Base-by-base conservation (phyloP, 2,113 vertebrate species). In the Syngnathoides biaculeatus region DNA sequence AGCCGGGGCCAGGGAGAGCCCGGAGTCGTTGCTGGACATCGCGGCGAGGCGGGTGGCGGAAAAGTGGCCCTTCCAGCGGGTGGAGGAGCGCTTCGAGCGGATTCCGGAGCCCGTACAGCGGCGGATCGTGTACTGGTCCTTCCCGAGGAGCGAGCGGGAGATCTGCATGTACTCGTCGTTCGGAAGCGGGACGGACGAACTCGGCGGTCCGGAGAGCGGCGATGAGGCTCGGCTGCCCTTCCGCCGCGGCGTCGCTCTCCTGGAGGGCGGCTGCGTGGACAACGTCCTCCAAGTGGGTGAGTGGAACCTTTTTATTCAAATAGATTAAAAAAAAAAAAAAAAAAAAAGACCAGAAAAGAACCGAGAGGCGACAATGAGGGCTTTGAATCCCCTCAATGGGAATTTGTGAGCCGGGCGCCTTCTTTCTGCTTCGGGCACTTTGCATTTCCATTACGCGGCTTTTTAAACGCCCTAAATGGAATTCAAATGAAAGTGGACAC, bases 81-180 rank as follows among this genome's bases (percentile, higher is more conserved):
- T 98, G 85, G 96, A 98, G 84, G 96, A 98, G 85, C 93, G 96
- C 59, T 98, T 98, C 88, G 95, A 98, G 88, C 91, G 96, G 91
- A 98, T 98, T 74, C 96, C 96, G 65, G 96, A 98, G 84, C 96
- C 96, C 61, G 96, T 98, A 77, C 96, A 98, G 89, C 91, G 96
- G 79, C 93, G 95, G 90, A 98, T 98, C 88, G 95, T 98, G 72
- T 98, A 97, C 88, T 98, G 96, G 96, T 98, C 96, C 12, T 98
- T 98, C 77, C 96, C 96, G 73, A 93, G 96, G 81, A 97, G 96
- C 86, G 96, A 98, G 89, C 93, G 93, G 87, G 95, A 98, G 88
- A 98, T 98, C 91, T 98, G 96, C 90, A 97, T 98, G 96, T 97
- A 98, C 79, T 98, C 96, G 65, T 98, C 96, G 79, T 98, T 98